These are phyloP conservation scores for Caenorhabditis sulstoni DNA, from an alignment of 2,888 invertebrate species.

Conservation along the genomic window DNA sequence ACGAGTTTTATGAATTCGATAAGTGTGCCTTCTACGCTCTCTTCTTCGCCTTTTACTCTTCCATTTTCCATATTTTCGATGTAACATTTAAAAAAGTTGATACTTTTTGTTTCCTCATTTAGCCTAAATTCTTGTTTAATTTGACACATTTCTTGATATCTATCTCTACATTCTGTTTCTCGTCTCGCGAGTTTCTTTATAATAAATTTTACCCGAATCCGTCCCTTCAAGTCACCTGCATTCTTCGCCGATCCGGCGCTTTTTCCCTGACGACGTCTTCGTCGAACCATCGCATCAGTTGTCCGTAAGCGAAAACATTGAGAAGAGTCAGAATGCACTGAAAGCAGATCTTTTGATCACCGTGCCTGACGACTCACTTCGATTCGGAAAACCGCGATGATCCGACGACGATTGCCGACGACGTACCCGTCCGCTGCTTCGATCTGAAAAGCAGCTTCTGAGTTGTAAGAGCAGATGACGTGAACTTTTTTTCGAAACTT, in stretches of 20 bases:
- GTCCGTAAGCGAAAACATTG: constrained; percentile 66
- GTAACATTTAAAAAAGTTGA: not conserved
- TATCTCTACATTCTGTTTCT: not conserved
- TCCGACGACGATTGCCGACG: constrained; percentile 72
- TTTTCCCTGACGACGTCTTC: constrained; percentile 43
- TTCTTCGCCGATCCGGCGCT: constrained; percentile 25
- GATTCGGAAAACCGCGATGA: constrained; percentile 70
- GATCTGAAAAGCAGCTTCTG: constrained; percentile 63
- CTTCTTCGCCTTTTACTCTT: not conserved
- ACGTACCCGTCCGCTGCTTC: constrained; percentile 67
- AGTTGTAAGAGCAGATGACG: not conserved
- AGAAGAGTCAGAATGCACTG: constrained; percentile 60
- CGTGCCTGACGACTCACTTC: constrained; percentile 30
- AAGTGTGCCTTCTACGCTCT: constrained; percentile 1
- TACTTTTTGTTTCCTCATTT: not conserved
- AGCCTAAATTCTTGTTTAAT: not conserved
- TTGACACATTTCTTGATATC: constrained; percentile 5
- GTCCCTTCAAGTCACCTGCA: constrained; percentile 28
- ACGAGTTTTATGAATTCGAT: constrained; percentile 9
- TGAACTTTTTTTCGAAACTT: too few species aligned
- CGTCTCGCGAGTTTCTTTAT: not conserved
- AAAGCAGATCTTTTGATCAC: not conserved
- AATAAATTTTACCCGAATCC: not conserved
- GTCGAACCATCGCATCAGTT: constrained; percentile 68
- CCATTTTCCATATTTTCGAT: constrained; percentile 1